phyloP scores from a whole-genome alignment of 64 coral and sea anemone genomes.

The Trachythela sp. region DNA sequence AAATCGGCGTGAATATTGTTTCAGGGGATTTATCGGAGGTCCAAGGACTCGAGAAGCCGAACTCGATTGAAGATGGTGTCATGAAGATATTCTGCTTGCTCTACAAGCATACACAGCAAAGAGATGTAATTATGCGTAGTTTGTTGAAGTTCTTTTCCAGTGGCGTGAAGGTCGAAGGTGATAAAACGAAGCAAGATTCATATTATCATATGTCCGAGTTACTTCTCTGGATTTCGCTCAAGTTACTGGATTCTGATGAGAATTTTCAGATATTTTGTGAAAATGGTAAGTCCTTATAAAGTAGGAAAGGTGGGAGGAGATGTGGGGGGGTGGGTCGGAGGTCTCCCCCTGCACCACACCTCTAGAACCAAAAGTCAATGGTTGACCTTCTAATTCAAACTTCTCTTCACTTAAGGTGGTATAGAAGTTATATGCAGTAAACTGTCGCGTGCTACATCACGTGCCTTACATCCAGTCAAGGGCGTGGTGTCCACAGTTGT shows the following conservation, averaged over 20 bases:
- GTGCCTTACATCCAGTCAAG: not conserved
- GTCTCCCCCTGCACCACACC: too few relatives aligned
- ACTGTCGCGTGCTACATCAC: not conserved
- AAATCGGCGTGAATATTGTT: not conserved
- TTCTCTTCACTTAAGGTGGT: slow-evolving; percentile 52
- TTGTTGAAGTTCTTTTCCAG: not conserved
- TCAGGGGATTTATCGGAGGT: slow-evolving; percentile 2
- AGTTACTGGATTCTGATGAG: slow-evolving; percentile 49
- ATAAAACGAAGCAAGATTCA: not conserved
- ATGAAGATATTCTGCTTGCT: slow-evolving; percentile 65
- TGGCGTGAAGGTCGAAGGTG: not conserved
- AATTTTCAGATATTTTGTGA: slow-evolving; percentile 53
- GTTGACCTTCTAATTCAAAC: too few relatives aligned
- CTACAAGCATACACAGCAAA: slow-evolving; percentile 35
- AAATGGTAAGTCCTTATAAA: slow-evolving; percentile 49
- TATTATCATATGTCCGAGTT: slow-evolving; percentile 62
- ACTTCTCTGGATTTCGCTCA: slow-evolving; percentile 69
- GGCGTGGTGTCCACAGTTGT: not conserved
- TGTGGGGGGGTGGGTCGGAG: too few relatives aligned
- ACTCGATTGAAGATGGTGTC: slow-evolving; percentile 77
- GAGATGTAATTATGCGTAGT: not conserved
- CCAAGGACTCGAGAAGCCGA: slow-evolving; percentile 28
- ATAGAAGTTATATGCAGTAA: slow-evolving; percentile 63
- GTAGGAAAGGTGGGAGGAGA: too few relatives aligned
- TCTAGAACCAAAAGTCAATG: too few relatives aligned